These are phyloP conservation scores for Leucophora obtusa DNA, from an alignment of 2,888 invertebrate species.

Conservation along the genomic window DNA sequence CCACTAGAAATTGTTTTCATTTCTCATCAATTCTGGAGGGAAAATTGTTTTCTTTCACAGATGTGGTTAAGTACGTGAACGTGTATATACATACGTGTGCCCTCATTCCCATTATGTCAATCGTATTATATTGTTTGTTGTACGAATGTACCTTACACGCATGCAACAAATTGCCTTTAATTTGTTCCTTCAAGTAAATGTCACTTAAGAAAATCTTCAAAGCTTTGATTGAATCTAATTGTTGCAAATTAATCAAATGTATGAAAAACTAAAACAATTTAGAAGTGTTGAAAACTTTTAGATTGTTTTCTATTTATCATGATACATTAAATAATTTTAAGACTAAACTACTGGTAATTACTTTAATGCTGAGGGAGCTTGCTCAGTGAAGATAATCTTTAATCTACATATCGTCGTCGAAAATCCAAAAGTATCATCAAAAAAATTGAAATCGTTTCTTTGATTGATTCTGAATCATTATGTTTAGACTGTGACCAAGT, in stretches of 20 bases:
- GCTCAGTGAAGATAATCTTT: no score
- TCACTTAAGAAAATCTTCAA: conserved; percentile 61
- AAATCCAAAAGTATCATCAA: no score
- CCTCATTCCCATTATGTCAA: conserved; percentile 54
- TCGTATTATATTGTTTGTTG: conserved; percentile 2
- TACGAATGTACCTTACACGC: conserved; percentile 38
- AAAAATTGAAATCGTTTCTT: no score
- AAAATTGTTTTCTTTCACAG: conserved; percentile 41
- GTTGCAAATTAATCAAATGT: conserved; percentile 52
- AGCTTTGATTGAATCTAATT: conserved; percentile 63
- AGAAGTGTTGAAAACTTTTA: conserved; percentile 23
- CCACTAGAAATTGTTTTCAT: conserved; percentile 37
- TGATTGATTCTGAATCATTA: no score
- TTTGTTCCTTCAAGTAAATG: conserved; percentile 63
- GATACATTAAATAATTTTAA: no score
- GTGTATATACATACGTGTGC: conserved; percentile 37
- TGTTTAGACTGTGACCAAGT: no score
- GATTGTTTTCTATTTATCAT: no score
- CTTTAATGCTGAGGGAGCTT: no score
- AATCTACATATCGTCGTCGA: no score
- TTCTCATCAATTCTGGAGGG: conserved; percentile 38
- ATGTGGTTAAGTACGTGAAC: conserved; percentile 11
- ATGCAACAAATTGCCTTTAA: conserved; percentile 62
- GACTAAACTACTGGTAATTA: no score
- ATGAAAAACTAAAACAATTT: not conserved